A percentile compares a stretch with the other conserved stretches of the same genome.
phyloP scores from a whole-genome alignment of 2,888 invertebrate genomes.

The Athalia rosae region DNA sequence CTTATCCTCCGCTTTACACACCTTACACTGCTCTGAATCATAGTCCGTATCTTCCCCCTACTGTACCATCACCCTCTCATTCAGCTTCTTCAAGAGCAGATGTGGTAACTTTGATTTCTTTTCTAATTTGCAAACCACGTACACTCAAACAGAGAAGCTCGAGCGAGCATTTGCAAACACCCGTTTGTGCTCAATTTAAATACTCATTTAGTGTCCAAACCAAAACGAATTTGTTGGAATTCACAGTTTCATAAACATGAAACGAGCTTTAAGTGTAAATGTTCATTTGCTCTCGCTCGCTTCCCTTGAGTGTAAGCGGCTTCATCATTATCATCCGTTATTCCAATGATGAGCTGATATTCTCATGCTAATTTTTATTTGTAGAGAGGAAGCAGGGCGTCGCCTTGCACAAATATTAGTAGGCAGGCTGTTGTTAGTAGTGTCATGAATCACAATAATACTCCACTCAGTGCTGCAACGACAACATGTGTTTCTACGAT shows the following conservation, averaged over 20 bases:
- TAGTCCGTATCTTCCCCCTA: slow-evolving; percentile 81
- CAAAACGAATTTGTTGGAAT: no score
- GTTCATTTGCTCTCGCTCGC: slow-evolving; percentile 20
- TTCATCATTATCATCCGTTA: not conserved
- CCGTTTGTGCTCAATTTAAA: no score
- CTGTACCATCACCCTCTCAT: slow-evolving; percentile 76
- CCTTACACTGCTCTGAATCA: slow-evolving; percentile 85
- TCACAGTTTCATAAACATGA: no score
- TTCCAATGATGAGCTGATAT: no score
- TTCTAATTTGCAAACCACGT: not conserved
- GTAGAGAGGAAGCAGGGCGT: slow-evolving; percentile 70
- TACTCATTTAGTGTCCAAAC: no score
- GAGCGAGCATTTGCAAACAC: no score
- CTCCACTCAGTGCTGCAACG: slow-evolving; percentile 69
- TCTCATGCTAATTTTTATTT: slow-evolving; percentile 33
- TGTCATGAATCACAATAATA: slow-evolving; percentile 55
- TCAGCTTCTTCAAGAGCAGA: slow-evolving; percentile 79
- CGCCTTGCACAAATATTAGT: slow-evolving; percentile 69
- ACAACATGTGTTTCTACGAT: slow-evolving; percentile 72
- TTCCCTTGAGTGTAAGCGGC: not conserved
- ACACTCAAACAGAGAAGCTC: no score
- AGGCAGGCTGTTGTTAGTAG: slow-evolving; percentile 66
- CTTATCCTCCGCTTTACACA: slow-evolving; percentile 83
- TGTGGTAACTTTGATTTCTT: slow-evolving; percentile 75
- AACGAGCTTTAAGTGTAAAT: no score